Base-by-base conservation (phyloP, 2,797 vertebrate species). In the Tympanoctomys barrerae region DNA sequence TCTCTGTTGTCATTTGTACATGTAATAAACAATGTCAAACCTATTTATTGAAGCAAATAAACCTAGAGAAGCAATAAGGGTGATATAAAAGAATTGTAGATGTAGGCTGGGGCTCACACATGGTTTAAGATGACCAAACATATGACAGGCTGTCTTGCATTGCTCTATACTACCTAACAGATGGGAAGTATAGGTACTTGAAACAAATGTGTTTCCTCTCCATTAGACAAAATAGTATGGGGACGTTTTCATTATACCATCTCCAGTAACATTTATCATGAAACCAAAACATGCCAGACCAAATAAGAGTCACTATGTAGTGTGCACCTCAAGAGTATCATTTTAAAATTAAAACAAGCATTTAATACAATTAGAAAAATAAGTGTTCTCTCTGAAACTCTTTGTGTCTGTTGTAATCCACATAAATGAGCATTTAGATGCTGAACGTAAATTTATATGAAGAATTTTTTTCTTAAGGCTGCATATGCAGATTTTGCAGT, bases 331-430 rank as follows among this genome's bases (percentile, higher is more conserved):
- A 33, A 64, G 26, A 89, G 83, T 52, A 81, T 10, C 31, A 75
- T 71, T 90, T 92, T n/a, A 61, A 92, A 96, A 24, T 49, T 86
- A 89, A 95, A 89, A 39, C 11, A 86, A n/a, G 64, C 82, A 87
- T 70, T 91, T 93, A 83, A 79, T 94, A 39, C 70, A 85, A 80
- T 92, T 88, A 90, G 31, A 66, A 93, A 94, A 83, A 16, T 54
- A 93, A 91, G 2, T 83, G 5, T 2, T 64, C 26, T 57, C 89
- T 93, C 36, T 59, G 90, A 89, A 96, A 86, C 10, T 84, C 22
- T 59, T 42, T 33, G 31, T 31, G 18, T 93, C 26, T 79, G 92
- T 95, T 86, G 28, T 66, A 86, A 92, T 71, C 33, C 61, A 94
- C 8, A 36, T 71, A 57, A 80, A 89, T 39, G 18, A 71, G 28